These are phyloP conservation scores for Apostichopus leukothele DNA, from an alignment of 53 echinoderm and acorn worm species.

Conservation along the genomic window DNA sequence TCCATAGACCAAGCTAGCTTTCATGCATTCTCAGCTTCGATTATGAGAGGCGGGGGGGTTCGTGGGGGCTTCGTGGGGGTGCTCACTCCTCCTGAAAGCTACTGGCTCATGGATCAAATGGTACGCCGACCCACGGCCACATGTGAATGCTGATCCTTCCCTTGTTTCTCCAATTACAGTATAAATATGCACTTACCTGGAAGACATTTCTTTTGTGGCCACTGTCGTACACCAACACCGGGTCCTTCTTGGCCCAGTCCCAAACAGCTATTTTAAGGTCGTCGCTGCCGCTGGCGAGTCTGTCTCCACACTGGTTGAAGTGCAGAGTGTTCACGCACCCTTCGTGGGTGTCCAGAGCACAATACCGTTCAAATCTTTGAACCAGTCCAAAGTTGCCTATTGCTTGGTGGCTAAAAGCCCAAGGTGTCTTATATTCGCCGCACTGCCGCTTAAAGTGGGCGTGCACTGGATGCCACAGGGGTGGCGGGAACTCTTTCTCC, in stretches of 20 bases:
- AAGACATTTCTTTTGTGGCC: constrained; percentile 95
- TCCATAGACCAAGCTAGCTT: too few relatives aligned
- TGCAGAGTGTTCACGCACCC: constrained; percentile 97
- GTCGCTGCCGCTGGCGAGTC: constrained; percentile 92
- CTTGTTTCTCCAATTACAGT: too few relatives aligned
- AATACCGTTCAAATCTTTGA: constrained; percentile 75
- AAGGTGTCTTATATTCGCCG: constrained; percentile 49
- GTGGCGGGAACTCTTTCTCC: constrained; percentile 62
- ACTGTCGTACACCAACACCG: constrained; percentile 75
- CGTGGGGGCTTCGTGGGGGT: too few relatives aligned
- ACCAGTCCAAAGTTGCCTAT: constrained; percentile 74
- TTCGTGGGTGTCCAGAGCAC: constrained; percentile 75
- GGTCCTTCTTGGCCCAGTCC: constrained; percentile 79
- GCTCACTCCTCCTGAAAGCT: too few relatives aligned
- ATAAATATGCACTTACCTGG: constrained; percentile 63
- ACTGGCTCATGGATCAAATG: too few relatives aligned
- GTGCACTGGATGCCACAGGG: constrained; percentile 68
- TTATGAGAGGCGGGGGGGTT: too few relatives aligned
- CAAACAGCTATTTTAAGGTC: constrained; percentile 87
- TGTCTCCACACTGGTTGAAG: constrained; percentile 76
- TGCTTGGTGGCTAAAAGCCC: constrained; percentile 59
- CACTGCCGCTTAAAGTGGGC: constrained; percentile 67
- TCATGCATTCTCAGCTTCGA: too few relatives aligned
- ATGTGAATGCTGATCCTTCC: too few relatives aligned
- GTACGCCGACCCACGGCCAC: too few relatives aligned